phyloP scores from a whole-genome alignment of 2,113 vertebrate genomes.

The Myanophis thanlyinensis region DNA sequence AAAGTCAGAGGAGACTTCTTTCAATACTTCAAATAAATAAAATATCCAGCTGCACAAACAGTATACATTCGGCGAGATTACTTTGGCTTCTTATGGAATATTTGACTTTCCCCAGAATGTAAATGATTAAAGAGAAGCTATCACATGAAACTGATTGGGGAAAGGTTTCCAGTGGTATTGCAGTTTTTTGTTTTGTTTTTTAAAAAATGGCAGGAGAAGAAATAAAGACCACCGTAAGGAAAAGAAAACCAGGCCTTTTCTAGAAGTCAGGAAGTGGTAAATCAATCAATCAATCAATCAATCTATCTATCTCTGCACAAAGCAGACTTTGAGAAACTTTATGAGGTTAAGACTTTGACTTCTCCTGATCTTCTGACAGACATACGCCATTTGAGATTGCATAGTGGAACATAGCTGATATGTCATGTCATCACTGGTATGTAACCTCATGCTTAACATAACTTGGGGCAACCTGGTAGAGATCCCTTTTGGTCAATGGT shows the following conservation, averaged over 20 bases:
- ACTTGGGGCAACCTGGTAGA: background rate
- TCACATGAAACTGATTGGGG: conserved; percentile 66
- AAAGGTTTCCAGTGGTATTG: conserved; percentile 62
- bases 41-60: conserved; percentile 95
- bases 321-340: conserved; percentile 37
- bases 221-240: conserved; percentile 22
- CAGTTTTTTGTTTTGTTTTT: conserved; percentile 47
- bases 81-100: conserved; percentile 74
- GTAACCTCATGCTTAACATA: background rate
- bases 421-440: background rate
- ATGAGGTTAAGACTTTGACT: conserved; percentile 8
- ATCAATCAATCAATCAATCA: too few relatives aligned
- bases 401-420: background rate
- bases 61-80: conserved; percentile 72
- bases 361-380: background rate
- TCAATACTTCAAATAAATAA: conserved; percentile 90
- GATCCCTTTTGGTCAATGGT: background rate
- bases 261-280: conserved; percentile 10
- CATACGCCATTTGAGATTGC: background rate
- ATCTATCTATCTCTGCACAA: conserved; percentile 23
- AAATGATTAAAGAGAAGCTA: conserved; percentile 74
- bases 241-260: conserved; percentile 38
- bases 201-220: conserved; percentile 41
- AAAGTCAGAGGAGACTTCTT: conserved; percentile 84
- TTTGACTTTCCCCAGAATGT: conserved; percentile 72